A percentile compares a stretch with the other conserved stretches of the same genome.
Conservation (phyloP, 2,888 invertebrate species). For the Phania funesta region DNA sequence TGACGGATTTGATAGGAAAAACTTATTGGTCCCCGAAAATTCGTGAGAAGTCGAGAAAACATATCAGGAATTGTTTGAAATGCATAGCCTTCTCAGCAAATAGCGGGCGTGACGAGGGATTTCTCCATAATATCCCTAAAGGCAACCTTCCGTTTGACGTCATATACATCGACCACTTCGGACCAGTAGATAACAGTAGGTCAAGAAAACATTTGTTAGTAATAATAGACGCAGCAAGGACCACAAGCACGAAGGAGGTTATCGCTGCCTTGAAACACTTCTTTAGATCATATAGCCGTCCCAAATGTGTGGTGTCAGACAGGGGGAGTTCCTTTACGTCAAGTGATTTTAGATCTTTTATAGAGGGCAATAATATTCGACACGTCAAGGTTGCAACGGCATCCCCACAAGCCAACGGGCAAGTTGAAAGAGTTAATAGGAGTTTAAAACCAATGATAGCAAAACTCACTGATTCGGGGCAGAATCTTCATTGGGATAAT, state of each 20-base stretch:
- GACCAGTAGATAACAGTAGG: constrained; percentile 33
- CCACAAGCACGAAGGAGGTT: constrained; percentile 43
- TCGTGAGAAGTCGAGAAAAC: constrained; percentile 10
- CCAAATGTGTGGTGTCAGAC: constrained; percentile 46
- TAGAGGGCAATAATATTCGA: too few relatives aligned
- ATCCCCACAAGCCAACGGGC: constrained; percentile 68
- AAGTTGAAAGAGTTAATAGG: constrained; percentile 68
- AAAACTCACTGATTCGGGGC: too few relatives aligned
- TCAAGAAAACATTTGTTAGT: constrained; percentile 46
- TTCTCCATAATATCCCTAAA: constrained; percentile 52
- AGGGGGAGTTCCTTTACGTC: too few relatives aligned
- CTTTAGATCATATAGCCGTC: constrained; percentile 65
- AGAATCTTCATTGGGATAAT: too few relatives aligned
- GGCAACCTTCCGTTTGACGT: constrained; percentile 30
- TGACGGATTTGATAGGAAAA: constrained; percentile 36
- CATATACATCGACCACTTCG: constrained; percentile 52
- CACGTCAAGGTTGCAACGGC: too few relatives aligned
- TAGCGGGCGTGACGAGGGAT: constrained; percentile 38
- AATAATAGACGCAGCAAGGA: constrained; percentile 49
- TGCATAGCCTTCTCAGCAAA: constrained; percentile 49
- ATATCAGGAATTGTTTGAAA: constrained; percentile 52
- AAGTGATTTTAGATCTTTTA: constrained; percentile 32
- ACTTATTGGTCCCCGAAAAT: constrained; percentile 46
- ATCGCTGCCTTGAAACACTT: constrained; percentile 65
- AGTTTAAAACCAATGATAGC: constrained; percentile 66